Base-by-base conservation (phyloP, 2,888 invertebrate genomes). In the Chloroclysta siterata region DNA sequence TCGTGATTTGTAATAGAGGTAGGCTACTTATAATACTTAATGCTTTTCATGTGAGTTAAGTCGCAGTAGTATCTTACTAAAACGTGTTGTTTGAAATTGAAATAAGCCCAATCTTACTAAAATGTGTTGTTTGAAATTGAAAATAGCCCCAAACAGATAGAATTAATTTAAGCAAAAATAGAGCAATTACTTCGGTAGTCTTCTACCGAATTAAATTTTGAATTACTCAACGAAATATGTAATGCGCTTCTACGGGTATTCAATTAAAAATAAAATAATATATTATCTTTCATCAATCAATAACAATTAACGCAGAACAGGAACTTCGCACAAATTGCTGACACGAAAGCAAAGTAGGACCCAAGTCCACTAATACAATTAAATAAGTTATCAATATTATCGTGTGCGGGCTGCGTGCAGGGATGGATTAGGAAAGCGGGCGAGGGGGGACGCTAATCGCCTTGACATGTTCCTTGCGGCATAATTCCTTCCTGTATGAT, bases 321-420 rank as follows among this genome's bases (percentile, higher is more conserved):
- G 3, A 11, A 39, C 42, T 17, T 29, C 14, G 8, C 42, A 51
- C 50, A 15, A 50, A 53, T 52, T 52, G 33, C 51, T n/a, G 36
- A 44, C 53, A 46, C 33, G 44, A 36, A 42, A 36, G 33, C 17
- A 29, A 14, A 48, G 15, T 48, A 39, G n/a, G 15, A 22, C 22
- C 28, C 33, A 22, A 57, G 60, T 55, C 64, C 64, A 60, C 57
- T 57, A 64, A 56, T 59, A 59, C 60, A 74, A 84, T 83, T 82
- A 80, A 84, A 81, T 81, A 79, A 81, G 80, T 80, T 81, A 78
- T 71, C 67, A 68, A 68, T 72, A 70, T 72, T 62, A 58, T 64
- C 67, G 55, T 64, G 85, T 89, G 89, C 88, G 90, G 90, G 90
- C 84, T 80, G 87, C 86, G 89, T 88, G 89, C 79, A 72, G 66